Conservation (phyloP, 2,888 invertebrate species). For the Atrina japonica region DNA sequence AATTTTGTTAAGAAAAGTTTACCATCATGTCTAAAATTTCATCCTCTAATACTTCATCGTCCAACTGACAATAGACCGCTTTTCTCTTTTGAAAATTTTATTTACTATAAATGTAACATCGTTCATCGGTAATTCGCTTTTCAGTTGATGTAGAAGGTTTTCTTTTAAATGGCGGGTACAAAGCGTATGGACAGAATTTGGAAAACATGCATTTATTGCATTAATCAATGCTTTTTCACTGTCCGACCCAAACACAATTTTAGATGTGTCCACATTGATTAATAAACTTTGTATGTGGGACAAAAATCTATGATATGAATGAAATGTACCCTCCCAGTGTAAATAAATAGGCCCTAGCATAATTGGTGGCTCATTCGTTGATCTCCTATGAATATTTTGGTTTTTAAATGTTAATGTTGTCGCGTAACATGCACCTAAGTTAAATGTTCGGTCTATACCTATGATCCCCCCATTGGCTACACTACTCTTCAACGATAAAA, state of each 20-base stretch:
- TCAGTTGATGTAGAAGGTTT: no score
- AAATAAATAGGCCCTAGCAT: slow-evolving; percentile 16
- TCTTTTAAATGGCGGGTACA: slow-evolving; percentile 10
- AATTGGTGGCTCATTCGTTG: not conserved
- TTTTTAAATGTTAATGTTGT: slow-evolving; percentile 6
- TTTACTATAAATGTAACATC: not conserved
- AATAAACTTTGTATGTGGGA: not conserved
- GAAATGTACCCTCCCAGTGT: slow-evolving; percentile 7
- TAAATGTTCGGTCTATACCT: slow-evolving; percentile 18
- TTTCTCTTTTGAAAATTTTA: not conserved
- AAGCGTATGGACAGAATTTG: no score
- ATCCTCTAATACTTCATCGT: not conserved
- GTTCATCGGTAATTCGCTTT: not conserved
- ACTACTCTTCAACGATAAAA: no score
- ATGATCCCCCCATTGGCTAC: no score
- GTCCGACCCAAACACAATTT: slow-evolving; percentile 2
- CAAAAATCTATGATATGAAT: no score
- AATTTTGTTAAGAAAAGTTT: no score
- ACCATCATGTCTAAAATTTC: not conserved
- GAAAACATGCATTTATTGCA: not conserved
- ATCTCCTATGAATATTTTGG: not conserved
- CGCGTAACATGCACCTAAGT: not conserved
- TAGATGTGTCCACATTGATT: not conserved
- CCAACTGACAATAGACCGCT: not conserved
- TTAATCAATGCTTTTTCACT: slow-evolving; percentile 2